phyloP scores from a whole-genome alignment of 2,113 vertebrate species.

The Stigmatopora nigra region DNA sequence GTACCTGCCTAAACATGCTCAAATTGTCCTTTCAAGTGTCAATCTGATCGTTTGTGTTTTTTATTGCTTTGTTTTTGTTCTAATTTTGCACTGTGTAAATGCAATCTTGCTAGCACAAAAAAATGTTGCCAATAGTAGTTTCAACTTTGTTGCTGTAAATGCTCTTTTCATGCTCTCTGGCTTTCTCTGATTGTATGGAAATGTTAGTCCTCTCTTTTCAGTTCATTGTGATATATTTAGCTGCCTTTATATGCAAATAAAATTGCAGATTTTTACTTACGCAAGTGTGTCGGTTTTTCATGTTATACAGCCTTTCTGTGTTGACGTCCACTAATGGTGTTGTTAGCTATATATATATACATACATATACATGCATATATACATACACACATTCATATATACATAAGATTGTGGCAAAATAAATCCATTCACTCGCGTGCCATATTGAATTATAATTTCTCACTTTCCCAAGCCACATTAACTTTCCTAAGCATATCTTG shows the following conservation, averaged over 20 bases:
- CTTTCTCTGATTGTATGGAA: slow-evolving; percentile 81
- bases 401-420: background rate
- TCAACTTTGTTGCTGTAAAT: slow-evolving; percentile 90
- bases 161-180: slow-evolving; percentile 67
- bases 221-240: slow-evolving; percentile 99
- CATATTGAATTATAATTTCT: background rate
- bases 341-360: no score
- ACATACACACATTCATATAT: no score
- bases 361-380: no score
- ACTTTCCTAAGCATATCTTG: background rate
- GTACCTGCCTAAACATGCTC: slow-evolving; percentile 81
- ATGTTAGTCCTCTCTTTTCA: slow-evolving; percentile 86
- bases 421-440: background rate
- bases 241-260: slow-evolving; percentile 99
- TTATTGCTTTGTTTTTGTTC: slow-evolving; percentile 59
- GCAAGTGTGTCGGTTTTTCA: slow-evolving; percentile 14
- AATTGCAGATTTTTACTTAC: slow-evolving; percentile 98
- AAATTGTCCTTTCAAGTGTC: slow-evolving; percentile 86
- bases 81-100: slow-evolving; percentile 99
- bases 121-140: slow-evolving; percentile 89
- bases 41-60: slow-evolving; percentile 82
- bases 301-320: background rate
- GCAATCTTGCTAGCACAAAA: slow-evolving; percentile 98
- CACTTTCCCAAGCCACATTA: background rate
- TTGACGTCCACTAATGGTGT: background rate